phyloP scores from a whole-genome alignment of 2,113 vertebrate species.

The Lepus americanus region DNA sequence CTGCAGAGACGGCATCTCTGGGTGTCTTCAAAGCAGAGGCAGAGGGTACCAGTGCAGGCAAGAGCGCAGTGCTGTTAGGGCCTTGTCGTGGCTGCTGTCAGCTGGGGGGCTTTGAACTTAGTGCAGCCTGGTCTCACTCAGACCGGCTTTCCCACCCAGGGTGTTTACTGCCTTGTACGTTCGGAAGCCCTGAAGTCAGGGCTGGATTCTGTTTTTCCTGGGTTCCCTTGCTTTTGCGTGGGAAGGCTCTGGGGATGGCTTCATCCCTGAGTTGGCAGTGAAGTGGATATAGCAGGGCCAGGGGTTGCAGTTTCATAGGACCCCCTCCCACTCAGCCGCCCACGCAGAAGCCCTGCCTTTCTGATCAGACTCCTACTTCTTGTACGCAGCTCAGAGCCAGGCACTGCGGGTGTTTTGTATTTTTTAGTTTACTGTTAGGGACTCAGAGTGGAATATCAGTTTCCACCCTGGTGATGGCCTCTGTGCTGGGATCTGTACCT shows the following conservation, averaged over 20 bases:
- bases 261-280: background rate
- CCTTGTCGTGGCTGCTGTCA: background rate
- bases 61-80: background rate
- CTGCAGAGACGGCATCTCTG: conserved; percentile 31
- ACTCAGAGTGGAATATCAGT: background rate
- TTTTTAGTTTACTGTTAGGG: too few relatives aligned
- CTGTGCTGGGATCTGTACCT: background rate
- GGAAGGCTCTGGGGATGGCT: background rate
- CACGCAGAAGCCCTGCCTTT: background rate
- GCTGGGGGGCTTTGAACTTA: background rate
- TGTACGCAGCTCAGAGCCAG: background rate
- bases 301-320: background rate
- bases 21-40: conserved; percentile 25
- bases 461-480: background rate
- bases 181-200: background rate
- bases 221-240: background rate
- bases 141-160: background rate
- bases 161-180: background rate
- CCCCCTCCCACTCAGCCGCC: too few relatives aligned
- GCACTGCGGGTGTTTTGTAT: too few relatives aligned
- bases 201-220: background rate
- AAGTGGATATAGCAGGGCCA: background rate
- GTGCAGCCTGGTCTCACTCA: conserved; percentile 34
- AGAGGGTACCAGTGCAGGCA: background rate
- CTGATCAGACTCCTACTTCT: background rate